These are phyloP conservation scores for Labeo calbasu DNA, from an alignment of 2,797 vertebrate species.

Conservation along the genomic window DNA sequence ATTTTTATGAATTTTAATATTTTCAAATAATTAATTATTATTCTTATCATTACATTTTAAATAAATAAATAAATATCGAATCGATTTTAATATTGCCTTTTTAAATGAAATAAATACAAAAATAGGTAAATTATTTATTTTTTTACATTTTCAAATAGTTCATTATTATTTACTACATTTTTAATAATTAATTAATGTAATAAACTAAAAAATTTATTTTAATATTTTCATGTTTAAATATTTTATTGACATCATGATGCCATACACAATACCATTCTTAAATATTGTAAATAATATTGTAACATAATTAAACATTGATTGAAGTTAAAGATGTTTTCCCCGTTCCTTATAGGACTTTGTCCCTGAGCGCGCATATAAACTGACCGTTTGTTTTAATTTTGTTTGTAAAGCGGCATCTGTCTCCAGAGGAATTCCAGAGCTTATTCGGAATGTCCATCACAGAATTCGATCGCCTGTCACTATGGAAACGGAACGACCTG, in stretches of 20 bases:
- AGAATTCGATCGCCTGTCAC: conserved; percentile 89
- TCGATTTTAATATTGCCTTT: too few relatives aligned
- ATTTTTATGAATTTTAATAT: background rate
- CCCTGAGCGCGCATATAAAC: background rate
- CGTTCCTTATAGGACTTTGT: background rate
- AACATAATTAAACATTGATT: background rate
- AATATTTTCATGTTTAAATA: background rate
- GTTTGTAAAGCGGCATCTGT: conserved; percentile 83
- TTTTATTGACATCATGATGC: background rate
- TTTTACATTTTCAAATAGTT: background rate
- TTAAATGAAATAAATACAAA: too few relatives aligned
- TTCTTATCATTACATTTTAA: background rate
- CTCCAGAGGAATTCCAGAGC: conserved; percentile 84
- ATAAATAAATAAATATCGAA: background rate
- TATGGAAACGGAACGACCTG: conserved; percentile 94
- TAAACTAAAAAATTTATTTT: background rate
- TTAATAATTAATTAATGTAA: background rate
- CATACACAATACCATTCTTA: background rate
- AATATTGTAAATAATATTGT: background rate
- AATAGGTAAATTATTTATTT: too few relatives aligned
- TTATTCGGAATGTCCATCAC: conserved; percentile 87
- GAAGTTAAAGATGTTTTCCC: background rate
- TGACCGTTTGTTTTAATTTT: background rate
- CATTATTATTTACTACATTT: background rate
- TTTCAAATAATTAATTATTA: background rate